Conservation (phyloP, 1,140 invertebrate genomes). For the Tetramorium alpestre region DNA sequence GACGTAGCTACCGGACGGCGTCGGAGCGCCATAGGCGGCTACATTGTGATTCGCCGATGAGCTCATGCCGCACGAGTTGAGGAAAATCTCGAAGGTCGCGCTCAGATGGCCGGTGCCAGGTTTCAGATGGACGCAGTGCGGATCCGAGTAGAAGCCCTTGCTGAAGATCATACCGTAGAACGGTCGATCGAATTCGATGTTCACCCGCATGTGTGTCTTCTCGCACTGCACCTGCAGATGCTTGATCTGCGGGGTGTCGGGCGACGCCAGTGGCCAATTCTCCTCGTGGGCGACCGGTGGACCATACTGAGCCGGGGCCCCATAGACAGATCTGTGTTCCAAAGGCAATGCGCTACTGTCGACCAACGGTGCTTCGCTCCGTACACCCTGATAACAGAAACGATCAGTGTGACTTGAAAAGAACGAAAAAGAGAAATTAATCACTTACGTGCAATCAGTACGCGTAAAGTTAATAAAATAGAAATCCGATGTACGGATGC, state of each 20-base stretch:
- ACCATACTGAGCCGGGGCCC: slow-evolving; percentile 89
- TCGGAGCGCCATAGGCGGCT: slow-evolving; percentile 91
- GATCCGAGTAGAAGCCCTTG: slow-evolving; percentile 96
- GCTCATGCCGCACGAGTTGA: slow-evolving; percentile 96
- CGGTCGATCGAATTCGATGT: slow-evolving; percentile 97
- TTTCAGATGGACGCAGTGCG: slow-evolving; percentile 96
- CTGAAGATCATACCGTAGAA: slow-evolving; percentile 99
- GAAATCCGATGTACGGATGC: neutral
- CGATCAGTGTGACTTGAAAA: neutral
- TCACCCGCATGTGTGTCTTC: slow-evolving; percentile 97
- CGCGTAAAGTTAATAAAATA: neutral
- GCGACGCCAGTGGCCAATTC: slow-evolving; percentile 93
- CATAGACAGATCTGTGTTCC: slow-evolving; percentile 92
- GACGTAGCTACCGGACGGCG: slow-evolving; percentile 95
- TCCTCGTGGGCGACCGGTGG: slow-evolving; percentile 89
- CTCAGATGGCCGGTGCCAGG: slow-evolving; percentile 95
- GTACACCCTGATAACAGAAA: slow-evolving; percentile 88
- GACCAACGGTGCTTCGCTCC: slow-evolving; percentile 90
- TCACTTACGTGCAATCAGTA: neutral
- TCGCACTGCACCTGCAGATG: slow-evolving; percentile 97
- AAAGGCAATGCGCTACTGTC: slow-evolving; percentile 92
- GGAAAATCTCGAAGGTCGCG: slow-evolving; percentile 96
- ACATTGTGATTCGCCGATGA: slow-evolving; percentile 94
- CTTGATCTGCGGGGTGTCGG: slow-evolving; percentile 96
- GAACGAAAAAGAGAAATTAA: neutral